Percentiles rank a stretch among this genome's conserved stretches.
These are phyloP conservation scores for Alauda arvensis DNA, from an alignment of 2,797 vertebrate species.

Conservation along the genomic window DNA sequence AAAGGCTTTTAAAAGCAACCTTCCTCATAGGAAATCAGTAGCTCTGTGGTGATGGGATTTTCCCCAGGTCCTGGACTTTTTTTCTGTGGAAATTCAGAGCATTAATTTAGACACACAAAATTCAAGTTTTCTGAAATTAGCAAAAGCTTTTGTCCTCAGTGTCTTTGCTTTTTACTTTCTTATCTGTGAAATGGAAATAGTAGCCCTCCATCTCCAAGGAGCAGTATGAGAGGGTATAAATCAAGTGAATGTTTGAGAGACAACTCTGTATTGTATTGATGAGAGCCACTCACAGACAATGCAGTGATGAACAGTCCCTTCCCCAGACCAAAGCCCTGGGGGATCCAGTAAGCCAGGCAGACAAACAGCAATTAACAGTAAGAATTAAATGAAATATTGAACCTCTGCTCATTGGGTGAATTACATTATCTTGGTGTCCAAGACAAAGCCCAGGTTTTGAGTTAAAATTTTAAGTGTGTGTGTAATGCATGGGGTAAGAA, in stretches of 20 bases:
- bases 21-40: not conserved
- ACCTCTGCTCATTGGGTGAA: not conserved
- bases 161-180: not conserved
- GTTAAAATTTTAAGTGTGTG: not conserved
- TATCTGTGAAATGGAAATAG: not conserved
- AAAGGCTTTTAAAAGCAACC: not conserved
- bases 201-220: not conserved
- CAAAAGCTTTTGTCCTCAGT: not conserved
- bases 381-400: slow-evolving; percentile 35
- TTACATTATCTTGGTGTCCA: not conserved
- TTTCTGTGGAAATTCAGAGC: not conserved
- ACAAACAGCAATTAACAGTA: not conserved
- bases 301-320: not conserved
- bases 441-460: not conserved
- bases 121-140: not conserved
- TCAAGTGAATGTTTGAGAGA: not conserved
- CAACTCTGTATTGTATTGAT: not conserved
- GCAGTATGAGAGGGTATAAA: not conserved
- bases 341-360: not conserved
- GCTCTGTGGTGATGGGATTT: not conserved
- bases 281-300: not conserved
- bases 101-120: not conserved
- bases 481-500: not conserved
- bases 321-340: not conserved
- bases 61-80: not conserved